Evolutionary conservation across 2,888 invertebrate species (phyloP).

Genomic region (Trichopoda pennipes): DNA sequence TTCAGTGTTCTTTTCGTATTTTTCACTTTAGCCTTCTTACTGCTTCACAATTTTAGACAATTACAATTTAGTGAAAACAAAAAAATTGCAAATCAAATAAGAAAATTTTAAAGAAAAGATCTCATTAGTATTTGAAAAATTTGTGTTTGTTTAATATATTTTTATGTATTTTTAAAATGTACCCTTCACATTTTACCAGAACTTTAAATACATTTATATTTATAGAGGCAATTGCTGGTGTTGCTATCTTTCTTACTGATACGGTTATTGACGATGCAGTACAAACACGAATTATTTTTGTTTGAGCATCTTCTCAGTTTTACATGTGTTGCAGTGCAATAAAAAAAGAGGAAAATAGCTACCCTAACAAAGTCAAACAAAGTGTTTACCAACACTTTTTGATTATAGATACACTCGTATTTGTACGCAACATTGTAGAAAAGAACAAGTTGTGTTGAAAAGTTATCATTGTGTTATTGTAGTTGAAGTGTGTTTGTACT

Average conservation of each 20-base stretch:
- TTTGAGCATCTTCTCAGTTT: not conserved
- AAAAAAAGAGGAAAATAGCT: not conserved
- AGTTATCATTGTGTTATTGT: conserved; percentile 43
- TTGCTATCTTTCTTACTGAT: conserved; percentile 9
- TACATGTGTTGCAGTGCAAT: not conserved
- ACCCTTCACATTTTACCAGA: conserved; percentile 29
- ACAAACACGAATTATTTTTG: not conserved
- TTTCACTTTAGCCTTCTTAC: too few relatives aligned
- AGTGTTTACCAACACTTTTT: conserved; percentile 41
- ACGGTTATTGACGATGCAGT: conserved; percentile 24
- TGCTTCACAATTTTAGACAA: too few relatives aligned
- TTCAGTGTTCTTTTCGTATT: too few relatives aligned
- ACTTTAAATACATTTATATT: conserved; percentile 40
- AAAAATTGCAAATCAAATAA: not conserved
- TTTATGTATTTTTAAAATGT: conserved; percentile 1
- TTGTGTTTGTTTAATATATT: conserved; percentile 9
- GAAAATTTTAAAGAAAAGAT: not conserved
- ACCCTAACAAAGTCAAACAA: conserved; percentile 31
- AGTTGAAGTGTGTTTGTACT: conserved; percentile 17
- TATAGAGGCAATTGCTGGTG: conserved; percentile 16
- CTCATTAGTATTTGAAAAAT: not conserved
- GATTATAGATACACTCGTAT: conserved; percentile 14
- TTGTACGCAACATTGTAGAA: conserved; percentile 4
- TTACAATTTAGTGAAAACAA: too few relatives aligned
- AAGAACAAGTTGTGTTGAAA: conserved; percentile 35